phyloP scores from a whole-genome alignment of 2,113 vertebrate genomes.

The Paradisaea rubra region DNA sequence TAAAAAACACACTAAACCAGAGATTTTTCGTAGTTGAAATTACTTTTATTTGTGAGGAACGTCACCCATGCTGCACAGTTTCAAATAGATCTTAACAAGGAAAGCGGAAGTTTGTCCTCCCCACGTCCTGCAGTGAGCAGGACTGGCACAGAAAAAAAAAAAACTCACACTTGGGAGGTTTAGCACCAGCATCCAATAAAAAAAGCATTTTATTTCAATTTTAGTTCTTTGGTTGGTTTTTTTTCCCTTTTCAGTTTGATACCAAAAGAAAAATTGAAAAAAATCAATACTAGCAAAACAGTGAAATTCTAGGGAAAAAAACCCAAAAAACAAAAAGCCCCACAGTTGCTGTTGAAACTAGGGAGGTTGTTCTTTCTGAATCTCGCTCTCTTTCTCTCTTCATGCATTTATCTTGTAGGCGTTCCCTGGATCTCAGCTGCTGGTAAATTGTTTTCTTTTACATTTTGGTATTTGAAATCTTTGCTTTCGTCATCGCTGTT shows the following conservation, averaged over 20 bases:
- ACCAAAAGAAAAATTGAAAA: constrained; percentile 34
- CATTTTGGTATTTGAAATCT: constrained; percentile 52
- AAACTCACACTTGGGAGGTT: constrained; percentile 70
- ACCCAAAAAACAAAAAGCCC: background rate
- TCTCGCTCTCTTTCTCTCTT: constrained; percentile 33
- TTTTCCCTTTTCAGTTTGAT: constrained; percentile 61
- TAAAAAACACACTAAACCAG: background rate
- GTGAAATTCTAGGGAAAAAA: constrained; percentile 59
- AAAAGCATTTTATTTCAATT: constrained; percentile 64
- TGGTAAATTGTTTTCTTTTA: constrained; percentile 14
- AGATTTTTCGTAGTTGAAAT: constrained; percentile 3
- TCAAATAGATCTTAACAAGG: constrained; percentile 63
- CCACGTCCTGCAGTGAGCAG: constrained; percentile 63
- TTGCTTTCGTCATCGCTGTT: background rate
- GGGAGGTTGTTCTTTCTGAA: constrained; percentile 46
- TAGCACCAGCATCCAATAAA: constrained; percentile 76
- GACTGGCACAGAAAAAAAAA: constrained; percentile 65
- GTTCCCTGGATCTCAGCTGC: constrained; percentile 55
- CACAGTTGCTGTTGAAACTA: constrained; percentile 59
- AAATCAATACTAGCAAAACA: constrained; percentile 62
- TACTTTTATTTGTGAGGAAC: constrained; percentile 72
- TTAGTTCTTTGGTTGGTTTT: constrained; percentile 64
- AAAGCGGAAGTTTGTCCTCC: constrained; percentile 67
- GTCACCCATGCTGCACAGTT: constrained; percentile 65
- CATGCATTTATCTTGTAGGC: constrained; percentile 24